phyloP scores from a whole-genome alignment of 2,113 vertebrate species.

The Misgurnus anguillicaudatus region DNA sequence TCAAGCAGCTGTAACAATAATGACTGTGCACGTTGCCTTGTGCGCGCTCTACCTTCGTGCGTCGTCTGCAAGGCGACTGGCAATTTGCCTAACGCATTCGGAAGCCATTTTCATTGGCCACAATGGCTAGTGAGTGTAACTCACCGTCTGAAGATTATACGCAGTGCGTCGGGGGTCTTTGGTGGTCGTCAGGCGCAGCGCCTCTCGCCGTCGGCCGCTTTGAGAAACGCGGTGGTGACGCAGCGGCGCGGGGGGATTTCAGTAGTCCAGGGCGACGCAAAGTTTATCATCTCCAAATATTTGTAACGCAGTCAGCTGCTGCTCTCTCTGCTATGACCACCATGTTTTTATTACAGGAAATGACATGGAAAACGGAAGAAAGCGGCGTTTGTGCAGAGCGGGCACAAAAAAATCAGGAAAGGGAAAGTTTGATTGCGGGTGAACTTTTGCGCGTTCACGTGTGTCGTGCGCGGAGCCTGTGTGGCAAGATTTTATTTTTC shows the following conservation, averaged over 20 bases:
- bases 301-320: slow-evolving; percentile 76
- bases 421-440: slow-evolving; percentile 45
- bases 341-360: slow-evolving; percentile 96
- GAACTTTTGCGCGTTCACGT: not conserved
- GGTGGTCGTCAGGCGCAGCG: slow-evolving; percentile 11
- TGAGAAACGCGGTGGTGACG: slow-evolving; percentile 45
- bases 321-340: slow-evolving; percentile 86
- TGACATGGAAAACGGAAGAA: slow-evolving; percentile 93
- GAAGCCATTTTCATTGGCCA: slow-evolving; percentile 88
- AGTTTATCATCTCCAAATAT: slow-evolving; percentile 69
- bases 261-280: slow-evolving; percentile 69
- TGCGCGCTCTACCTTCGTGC: slow-evolving; percentile 19
- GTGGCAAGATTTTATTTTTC: not conserved
- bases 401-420: slow-evolving; percentile 59
- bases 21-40: not conserved
- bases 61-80: slow-evolving; percentile 62
- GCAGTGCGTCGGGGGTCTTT: slow-evolving; percentile 39
- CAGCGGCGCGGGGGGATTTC: slow-evolving; percentile 37
- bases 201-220: slow-evolving; percentile 20
- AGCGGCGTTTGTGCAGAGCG: slow-evolving; percentile 77
- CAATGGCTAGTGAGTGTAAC: slow-evolving; percentile 81
- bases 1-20: not conserved
- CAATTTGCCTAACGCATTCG: slow-evolving; percentile 69
- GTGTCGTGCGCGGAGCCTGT: not conserved
- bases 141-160: slow-evolving; percentile 73